Conservation (phyloP, 2,113 vertebrate genomes). For the Maccullochella peelii region DNA sequence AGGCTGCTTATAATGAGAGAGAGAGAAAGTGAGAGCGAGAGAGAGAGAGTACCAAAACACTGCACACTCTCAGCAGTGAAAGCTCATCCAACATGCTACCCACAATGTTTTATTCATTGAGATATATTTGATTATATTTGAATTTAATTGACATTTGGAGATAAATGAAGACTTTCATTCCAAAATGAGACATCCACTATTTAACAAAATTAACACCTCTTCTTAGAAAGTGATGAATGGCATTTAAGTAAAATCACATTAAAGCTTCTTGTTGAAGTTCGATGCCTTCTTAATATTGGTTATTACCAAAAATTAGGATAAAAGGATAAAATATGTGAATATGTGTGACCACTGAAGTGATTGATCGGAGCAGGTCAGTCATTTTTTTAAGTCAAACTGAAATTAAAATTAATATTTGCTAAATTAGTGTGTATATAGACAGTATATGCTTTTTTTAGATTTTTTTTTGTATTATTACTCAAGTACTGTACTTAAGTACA, state of each 20-base stretch:
- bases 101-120: conserved; percentile 76
- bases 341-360: not conserved
- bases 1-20: conserved; percentile 64
- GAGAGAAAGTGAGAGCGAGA: conserved; percentile 27
- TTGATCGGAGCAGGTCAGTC: too few relatives aligned
- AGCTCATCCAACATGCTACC: conserved; percentile 59
- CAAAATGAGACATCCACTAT: conserved; percentile 63
- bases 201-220: conserved; percentile 63
- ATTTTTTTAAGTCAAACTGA: not conserved
- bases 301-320: not conserved
- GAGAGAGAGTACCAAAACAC: conserved; percentile 36
- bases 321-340: not conserved
- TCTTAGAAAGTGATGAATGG: conserved; percentile 50
- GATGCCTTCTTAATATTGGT: not conserved
- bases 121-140: conserved; percentile 71
- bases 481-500: too few relatives aligned
- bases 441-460: too few relatives aligned
- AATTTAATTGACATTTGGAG: conserved; percentile 74
- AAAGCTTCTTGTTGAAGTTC: conserved; percentile 16
- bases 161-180: conserved; percentile 60
- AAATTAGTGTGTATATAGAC: not conserved
- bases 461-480: too few relatives aligned
- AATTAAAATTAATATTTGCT: not conserved
- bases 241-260: conserved; percentile 28
- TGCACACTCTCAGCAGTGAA: conserved; percentile 45